Base-by-base conservation (phyloP, 2,888 invertebrate species). In the Lasioglossum morio region DNA sequence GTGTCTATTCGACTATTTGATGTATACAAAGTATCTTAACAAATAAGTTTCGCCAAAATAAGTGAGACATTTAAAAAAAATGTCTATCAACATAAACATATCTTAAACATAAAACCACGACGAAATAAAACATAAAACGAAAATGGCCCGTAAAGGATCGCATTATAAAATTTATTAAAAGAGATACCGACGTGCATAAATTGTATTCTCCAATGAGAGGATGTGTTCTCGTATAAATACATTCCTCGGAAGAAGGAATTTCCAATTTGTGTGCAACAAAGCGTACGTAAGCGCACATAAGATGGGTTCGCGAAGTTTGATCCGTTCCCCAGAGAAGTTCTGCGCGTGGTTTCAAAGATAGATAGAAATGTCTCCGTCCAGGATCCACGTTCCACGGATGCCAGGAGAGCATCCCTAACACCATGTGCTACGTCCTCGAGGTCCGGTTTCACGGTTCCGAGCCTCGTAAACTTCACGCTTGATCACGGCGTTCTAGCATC, bases 371-470 rank as follows among this genome's bases (percentile, higher is more conserved):
- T 84, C 81, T 72, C 66, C 46, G 73, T 82, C 30, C 76, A 74
- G 77, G 83, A 87, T 87, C 76, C 83, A 80, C 81, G 82, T 74
- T 85, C 82, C 84, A 75, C 78, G 81, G 78, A 87, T 87, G 69
- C 83, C 69, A 48, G 66, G 66, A 74, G 82, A 53, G 53, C 43
- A 74, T 77, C 81, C 82, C 27, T 75, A 19, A 89, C 76, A 57
- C 60, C 74, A 40, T 76, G 60, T 14, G 75, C 84, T 27, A 23
- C 77, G 48, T 81, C 70, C 77, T 83, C 79, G 77, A 66, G 72
- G 80, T 87, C 85, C 85, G 84, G 86, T 90, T 88, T 88, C 88
- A 87, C 84, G 82, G 76, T 85, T 81, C 83, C 81, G 86, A 82
- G 79, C 40, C 86, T 86, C 82, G 79, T 88, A 85, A 86, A 89